Conservation (phyloP, 1,140 invertebrate genomes). For the Rhyacophila brunnea region DNA sequence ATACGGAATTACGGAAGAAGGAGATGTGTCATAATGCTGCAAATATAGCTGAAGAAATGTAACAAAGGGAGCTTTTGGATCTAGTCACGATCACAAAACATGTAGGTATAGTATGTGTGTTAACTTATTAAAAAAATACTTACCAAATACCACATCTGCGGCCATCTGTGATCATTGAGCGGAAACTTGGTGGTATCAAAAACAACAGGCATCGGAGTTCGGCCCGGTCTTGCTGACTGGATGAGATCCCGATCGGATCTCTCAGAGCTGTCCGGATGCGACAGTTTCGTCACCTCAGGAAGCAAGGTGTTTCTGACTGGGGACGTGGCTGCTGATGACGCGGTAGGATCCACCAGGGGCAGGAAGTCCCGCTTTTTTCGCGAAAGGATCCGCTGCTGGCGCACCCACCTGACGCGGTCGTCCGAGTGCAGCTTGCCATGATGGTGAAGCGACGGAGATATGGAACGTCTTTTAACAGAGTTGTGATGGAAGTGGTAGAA, state of each 20-base stretch:
- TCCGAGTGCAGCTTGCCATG: slow-evolving; percentile 67
- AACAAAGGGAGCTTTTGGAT: too few relatives aligned
- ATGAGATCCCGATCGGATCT: slow-evolving; percentile 25
- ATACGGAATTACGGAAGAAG: too few relatives aligned
- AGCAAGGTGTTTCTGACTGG: slow-evolving; percentile 20
- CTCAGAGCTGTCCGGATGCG: slow-evolving; percentile 7
- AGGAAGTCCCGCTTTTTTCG: slow-evolving; percentile 70
- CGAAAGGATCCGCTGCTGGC: slow-evolving; percentile 68
- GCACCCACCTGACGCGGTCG: slow-evolving; percentile 67
- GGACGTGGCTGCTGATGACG: slow-evolving; percentile 16
- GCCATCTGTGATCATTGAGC: slow-evolving; percentile 82
- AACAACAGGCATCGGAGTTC: background rate
- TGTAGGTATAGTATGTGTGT: too few relatives aligned
- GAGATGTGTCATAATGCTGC: too few relatives aligned
- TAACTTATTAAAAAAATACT: slow-evolving; percentile 44
- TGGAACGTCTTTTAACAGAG: slow-evolving; percentile 70
- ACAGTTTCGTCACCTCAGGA: background rate
- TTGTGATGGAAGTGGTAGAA: slow-evolving; percentile 81
- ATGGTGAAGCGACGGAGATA: slow-evolving; percentile 64
- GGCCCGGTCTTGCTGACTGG: background rate
- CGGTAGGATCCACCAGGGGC: slow-evolving; percentile 45
- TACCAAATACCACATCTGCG: slow-evolving; percentile 90
- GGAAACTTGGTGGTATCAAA: slow-evolving; percentile 42
- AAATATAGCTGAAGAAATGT: too few relatives aligned
- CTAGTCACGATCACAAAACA: too few relatives aligned